phyloP scores from a whole-genome alignment of 2,113 vertebrate genomes.

The Chaetodon auriga region DNA sequence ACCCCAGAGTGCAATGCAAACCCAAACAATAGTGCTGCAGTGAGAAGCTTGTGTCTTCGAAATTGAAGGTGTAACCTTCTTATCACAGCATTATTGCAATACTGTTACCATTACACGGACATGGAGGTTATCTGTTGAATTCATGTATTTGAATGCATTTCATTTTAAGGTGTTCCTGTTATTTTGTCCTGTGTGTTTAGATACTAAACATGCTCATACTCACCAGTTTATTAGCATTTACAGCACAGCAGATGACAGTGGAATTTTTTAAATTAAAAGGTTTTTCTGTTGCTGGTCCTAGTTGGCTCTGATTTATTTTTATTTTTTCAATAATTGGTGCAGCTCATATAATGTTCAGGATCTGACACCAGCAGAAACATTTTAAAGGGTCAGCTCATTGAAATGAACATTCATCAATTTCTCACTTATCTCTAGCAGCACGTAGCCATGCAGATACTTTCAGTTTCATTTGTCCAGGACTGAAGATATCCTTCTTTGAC shows the following conservation, averaged over 20 bases:
- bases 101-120: background rate
- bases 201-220: background rate
- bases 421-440: background rate
- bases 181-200: background rate
- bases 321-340: too few species aligned
- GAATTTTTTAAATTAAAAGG: background rate
- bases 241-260: background rate
- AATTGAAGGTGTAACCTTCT: background rate
- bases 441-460: background rate
- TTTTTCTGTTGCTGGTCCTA: constrained; percentile 26
- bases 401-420: background rate
- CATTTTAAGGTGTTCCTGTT: background rate
- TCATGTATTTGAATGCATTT: background rate
- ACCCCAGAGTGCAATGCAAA: background rate
- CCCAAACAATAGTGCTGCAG: background rate
- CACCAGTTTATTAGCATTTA: background rate
- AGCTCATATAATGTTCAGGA: background rate
- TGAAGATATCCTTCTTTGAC: background rate
- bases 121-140: background rate
- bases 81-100: too few species aligned
- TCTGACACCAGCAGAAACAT: background rate
- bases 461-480: background rate
- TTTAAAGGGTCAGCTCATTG: constrained; percentile 2
- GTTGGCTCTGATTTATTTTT: background rate
- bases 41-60: background rate